Percentiles rank a stretch among this genome's conserved stretches.
phyloP scores from a whole-genome alignment of 2,797 vertebrate species.

The Centropyge bicolor region DNA sequence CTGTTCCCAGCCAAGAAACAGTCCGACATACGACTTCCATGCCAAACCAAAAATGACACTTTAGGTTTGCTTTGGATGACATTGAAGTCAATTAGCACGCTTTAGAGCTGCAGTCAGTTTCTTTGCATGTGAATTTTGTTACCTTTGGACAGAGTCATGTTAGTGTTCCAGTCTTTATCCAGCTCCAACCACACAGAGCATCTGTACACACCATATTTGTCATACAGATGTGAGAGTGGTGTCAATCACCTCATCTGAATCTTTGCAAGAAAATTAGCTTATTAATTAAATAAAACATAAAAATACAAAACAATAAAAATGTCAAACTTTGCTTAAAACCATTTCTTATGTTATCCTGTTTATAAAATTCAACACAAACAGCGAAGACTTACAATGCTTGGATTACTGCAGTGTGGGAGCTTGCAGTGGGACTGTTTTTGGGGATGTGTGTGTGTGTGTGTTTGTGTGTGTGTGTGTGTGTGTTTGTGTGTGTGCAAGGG shows the following conservation, averaged over 20 bases:
- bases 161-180: neutral
- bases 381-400: conserved; percentile 45
- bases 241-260: neutral
- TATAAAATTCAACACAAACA: conserved; percentile 42
- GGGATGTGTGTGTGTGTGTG: conserved; percentile 13
- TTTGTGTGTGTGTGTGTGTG: conserved; percentile 13
- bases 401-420: conserved; percentile 36
- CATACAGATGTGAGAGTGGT: neutral
- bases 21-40: neutral
- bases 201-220: neutral
- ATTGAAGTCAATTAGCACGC: neutral
- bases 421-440: conserved; percentile 39
- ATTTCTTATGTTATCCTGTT: neutral
- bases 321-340: neutral
- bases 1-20: neutral
- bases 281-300: too few relatives aligned
- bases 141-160: neutral
- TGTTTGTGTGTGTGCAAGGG: conserved; percentile 10
- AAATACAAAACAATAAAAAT: too few relatives aligned
- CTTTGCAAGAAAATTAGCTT: neutral
- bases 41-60: neutral
- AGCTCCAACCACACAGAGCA: neutral
- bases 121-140: neutral
- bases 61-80: neutral
- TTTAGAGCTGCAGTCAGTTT: neutral